Conservation (phyloP, 2,888 invertebrate genomes). For the Tetrapedia diversipes region DNA sequence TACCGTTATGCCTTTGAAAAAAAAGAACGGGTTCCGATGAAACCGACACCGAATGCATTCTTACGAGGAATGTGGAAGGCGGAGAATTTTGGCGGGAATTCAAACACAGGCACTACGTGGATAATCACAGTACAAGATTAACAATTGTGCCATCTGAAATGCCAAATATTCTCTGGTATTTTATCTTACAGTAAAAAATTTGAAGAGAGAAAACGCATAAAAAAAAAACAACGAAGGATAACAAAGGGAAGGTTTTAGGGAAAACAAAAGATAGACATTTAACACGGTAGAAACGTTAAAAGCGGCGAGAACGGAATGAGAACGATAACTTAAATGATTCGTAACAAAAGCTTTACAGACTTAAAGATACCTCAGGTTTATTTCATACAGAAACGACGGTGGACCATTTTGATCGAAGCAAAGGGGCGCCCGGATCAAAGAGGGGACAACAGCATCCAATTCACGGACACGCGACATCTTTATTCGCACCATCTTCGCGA, state of each 20-base stretch:
- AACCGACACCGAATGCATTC: constrained; percentile 17
- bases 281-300: constrained; percentile 7
- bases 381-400: constrained; percentile 58
- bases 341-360: constrained; percentile 71
- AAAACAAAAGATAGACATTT: background rate
- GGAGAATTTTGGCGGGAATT: constrained; percentile 59
- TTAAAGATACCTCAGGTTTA: constrained; percentile 71
- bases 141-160: constrained; percentile 65
- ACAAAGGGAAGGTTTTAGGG: background rate
- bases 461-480: background rate
- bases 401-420: constrained; percentile 46
- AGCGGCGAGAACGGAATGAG: constrained; percentile 20
- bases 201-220: constrained; percentile 1
- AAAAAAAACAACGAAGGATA: constrained; percentile 12
- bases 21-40: background rate
- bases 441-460: background rate
- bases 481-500: too few species aligned
- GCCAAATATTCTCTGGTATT: constrained; percentile 64
- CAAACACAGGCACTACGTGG: constrained; percentile 50
- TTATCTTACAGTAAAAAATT: constrained; percentile 23
- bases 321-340: constrained; percentile 53
- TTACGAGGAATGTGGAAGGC: constrained; percentile 26
- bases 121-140: constrained; percentile 50
- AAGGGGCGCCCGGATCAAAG: too few species aligned
- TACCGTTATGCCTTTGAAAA: constrained; percentile 15